These are phyloP conservation scores for Onthophagus sagittarius DNA, from an alignment of 2,888 invertebrate species.

Conservation along the genomic window DNA sequence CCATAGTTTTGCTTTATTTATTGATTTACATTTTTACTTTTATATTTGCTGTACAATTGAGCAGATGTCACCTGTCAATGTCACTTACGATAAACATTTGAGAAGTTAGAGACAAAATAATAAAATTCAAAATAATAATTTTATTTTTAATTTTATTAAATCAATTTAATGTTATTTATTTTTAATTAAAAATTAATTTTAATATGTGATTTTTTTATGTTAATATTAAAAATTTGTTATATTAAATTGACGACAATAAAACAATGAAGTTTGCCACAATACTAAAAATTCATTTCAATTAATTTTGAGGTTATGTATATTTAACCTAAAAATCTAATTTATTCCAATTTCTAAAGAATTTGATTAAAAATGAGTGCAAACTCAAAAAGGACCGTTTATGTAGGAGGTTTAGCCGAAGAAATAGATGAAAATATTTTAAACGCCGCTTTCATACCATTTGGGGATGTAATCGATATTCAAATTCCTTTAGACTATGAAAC, in stretches of 20 bases:
- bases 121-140: not conserved
- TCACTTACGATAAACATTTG: not conserved
- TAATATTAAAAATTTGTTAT: too few relatives aligned
- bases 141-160: not conserved
- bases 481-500: constrained; percentile 97
- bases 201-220: not conserved
- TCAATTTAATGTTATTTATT: not conserved
- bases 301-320: not conserved
- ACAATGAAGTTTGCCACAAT: not conserved
- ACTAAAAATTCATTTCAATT: too few relatives aligned
- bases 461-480: constrained; percentile 96
- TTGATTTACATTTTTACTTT: constrained; percentile 1
- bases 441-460: constrained; percentile 97
- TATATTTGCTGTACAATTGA: not conserved
- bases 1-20: not conserved
- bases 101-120: not conserved
- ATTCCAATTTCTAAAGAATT: not conserved
- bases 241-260: too few relatives aligned
- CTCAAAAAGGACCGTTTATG: constrained; percentile 78
- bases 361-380: constrained; percentile 52
- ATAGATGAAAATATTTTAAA: constrained; percentile 93
- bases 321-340: not conserved
- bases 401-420: constrained; percentile 88
- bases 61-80: not conserved
- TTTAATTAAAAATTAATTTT: not conserved